Base-by-base conservation (phyloP, 1,140 invertebrate genomes). In the Cyrtorhinus lividipennis region DNA sequence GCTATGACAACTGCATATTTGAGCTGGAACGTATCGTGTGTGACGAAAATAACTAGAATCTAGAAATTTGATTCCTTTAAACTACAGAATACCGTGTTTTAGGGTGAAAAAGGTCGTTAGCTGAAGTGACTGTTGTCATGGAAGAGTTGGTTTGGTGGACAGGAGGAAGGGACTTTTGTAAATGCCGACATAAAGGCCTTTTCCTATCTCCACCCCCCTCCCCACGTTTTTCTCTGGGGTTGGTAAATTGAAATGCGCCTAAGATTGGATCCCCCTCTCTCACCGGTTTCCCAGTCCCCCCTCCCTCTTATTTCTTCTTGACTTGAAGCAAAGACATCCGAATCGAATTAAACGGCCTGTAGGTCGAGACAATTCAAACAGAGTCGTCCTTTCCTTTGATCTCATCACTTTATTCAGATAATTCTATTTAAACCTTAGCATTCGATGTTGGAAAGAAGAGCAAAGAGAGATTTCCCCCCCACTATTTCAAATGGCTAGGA, bases 161-260 rank as follows among this genome's bases (percentile, higher is more conserved):
- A n/a, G n/a, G n/a, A n/a, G n/a, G n/a, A n/a, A 38, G 15, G 30
- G 30, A 38, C 30, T 38, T 38, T 38, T 38, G 30, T 38, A 15
- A 5, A 15, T 8, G 5, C 15, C 5, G 15, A 38, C 30, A 38
- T 38, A 38, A 38, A 38, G 30, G 15, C 30, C 5, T 38, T 15
- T 15, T 15, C 30, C 30, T 38, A 5, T 38, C 30, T 15, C 30
- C 5, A 8, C 20, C 48, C 10, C 10, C 48, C 8, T 3, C 20
- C 20, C 20, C 20, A 10, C 18, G 10, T 53, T 53, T 20, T 20
- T 53, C 48, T 22, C 20, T 53, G 10, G 8, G 8, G 30, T 15
- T 20, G 48, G 48, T 53, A 53, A 53, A 53, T 53, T 53, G 48
- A 53, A 53, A 53, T 53, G 10, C 48, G 18, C 48, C 48, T 53